Conservation (phyloP, 2,113 vertebrate genomes). For the Nipponia nippon region DNA sequence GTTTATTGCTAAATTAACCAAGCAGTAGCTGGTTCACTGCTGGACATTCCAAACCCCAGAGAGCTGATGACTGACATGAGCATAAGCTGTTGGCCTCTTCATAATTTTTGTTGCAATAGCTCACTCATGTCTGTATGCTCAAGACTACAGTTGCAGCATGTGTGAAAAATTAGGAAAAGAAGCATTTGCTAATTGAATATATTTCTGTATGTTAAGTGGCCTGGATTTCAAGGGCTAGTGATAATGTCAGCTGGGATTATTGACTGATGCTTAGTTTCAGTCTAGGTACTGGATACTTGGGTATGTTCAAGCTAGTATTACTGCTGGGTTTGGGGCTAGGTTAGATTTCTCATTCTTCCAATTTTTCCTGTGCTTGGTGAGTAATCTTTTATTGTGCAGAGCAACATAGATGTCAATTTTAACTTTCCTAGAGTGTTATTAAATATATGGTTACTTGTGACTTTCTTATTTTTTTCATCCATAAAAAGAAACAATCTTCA, state of each 20-base stretch:
- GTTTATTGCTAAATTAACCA: neutral
- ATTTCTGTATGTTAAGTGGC: neutral
- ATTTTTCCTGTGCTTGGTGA: neutral
- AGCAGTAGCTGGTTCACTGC: neutral
- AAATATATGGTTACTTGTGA: neutral
- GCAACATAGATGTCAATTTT: neutral
- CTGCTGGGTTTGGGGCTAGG: neutral
- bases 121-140: neutral
- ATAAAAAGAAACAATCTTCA: neutral
- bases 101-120: neutral
- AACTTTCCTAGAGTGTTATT: neutral
- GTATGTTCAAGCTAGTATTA: neutral
- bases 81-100: neutral
- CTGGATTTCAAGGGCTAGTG: neutral
- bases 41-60: neutral
- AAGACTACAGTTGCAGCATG: neutral
- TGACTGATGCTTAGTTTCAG: neutral
- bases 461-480: neutral
- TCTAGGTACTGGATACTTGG: neutral
- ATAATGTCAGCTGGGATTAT: neutral
- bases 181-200: neutral
- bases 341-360: neutral
- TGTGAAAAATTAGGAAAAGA: neutral
- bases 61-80: neutral
- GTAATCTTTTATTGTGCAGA: neutral